A percentile compares a stretch with the other conserved stretches of the same genome.
Evolutionary conservation across 2,888 invertebrate genomes (phyloP).

Genomic region (Drosophila prolongata): DNA sequence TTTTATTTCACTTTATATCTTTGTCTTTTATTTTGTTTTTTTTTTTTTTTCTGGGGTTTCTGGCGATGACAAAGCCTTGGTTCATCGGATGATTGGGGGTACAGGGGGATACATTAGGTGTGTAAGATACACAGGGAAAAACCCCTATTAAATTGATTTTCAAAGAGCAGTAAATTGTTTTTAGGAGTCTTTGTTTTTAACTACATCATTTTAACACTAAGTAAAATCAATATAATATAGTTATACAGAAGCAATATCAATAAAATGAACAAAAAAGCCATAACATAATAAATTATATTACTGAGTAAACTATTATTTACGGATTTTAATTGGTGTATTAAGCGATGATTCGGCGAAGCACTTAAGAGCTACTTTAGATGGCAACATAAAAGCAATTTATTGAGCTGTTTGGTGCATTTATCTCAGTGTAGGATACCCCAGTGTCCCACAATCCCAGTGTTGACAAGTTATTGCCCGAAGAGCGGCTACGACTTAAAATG

Average conservation of each 20-base stretch:
- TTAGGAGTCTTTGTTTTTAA: too few species aligned
- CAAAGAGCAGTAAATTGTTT: too few species aligned
- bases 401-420: background rate
- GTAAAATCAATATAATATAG: too few species aligned
- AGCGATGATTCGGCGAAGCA: too few species aligned
- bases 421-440: constrained; percentile 10
- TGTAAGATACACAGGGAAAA: constrained; percentile 6
- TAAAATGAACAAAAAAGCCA: too few species aligned
- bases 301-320: too few species aligned
- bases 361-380: too few species aligned
- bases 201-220: too few species aligned
- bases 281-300: too few species aligned
- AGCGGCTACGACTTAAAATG: constrained; percentile 72
- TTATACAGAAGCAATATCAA: too few species aligned
- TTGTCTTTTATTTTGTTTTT: constrained; percentile 17
- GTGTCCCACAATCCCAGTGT: constrained; percentile 70
- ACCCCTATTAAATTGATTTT: background rate
- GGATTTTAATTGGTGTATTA: too few species aligned
- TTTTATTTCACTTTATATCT: constrained; percentile 39
- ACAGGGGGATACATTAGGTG: constrained; percentile 14
- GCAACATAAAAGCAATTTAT: too few species aligned
- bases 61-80: constrained; percentile 57
- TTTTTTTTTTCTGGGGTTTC: constrained; percentile 8
- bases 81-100: constrained; percentile 14
- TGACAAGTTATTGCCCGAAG: constrained; percentile 80